Conservation (phyloP, 2,888 invertebrate genomes). For the Sycophila texana region DNA sequence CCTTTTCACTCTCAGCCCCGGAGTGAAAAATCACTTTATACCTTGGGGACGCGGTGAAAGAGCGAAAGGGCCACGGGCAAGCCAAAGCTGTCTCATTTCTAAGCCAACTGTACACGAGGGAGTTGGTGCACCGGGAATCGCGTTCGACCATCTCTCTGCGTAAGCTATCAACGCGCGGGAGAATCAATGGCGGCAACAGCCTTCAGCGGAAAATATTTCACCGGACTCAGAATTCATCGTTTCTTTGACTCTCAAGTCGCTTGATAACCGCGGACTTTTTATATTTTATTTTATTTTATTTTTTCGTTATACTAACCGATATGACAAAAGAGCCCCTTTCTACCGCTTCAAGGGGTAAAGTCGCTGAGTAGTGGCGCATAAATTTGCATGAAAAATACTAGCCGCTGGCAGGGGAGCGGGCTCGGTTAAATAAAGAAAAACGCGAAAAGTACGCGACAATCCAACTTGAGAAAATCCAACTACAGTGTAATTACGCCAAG, state of each 20-base stretch:
- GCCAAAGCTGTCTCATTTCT: slow-evolving; percentile 34
- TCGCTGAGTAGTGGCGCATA: too few species aligned
- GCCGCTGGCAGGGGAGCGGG: too few species aligned
- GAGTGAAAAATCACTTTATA: slow-evolving; percentile 34
- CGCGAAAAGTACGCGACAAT: too few species aligned
- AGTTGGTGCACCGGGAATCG: neutral
- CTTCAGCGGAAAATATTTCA: neutral
- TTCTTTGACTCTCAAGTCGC: neutral
- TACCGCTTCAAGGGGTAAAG: too few species aligned
- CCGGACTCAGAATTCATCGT: neutral
- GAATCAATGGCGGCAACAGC: neutral
- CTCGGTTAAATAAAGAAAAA: too few species aligned
- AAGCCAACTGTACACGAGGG: slow-evolving; percentile 31
- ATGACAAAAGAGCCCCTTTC: too few species aligned
- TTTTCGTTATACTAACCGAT: too few species aligned
- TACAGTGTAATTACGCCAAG: too few species aligned
- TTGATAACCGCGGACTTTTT: too few species aligned
- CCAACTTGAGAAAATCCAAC: too few species aligned
- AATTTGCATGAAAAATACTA: too few species aligned
- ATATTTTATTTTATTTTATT: too few species aligned
- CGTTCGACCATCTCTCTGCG: neutral
- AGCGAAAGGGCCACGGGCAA: neutral
- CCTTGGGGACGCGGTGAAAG: neutral
- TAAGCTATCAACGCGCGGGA: neutral
- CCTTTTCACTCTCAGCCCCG: neutral